Percentiles rank a stretch among this genome's conserved stretches.
Conservation (phyloP, 2,113 vertebrate species). For the Cebidichthys violaceus region DNA sequence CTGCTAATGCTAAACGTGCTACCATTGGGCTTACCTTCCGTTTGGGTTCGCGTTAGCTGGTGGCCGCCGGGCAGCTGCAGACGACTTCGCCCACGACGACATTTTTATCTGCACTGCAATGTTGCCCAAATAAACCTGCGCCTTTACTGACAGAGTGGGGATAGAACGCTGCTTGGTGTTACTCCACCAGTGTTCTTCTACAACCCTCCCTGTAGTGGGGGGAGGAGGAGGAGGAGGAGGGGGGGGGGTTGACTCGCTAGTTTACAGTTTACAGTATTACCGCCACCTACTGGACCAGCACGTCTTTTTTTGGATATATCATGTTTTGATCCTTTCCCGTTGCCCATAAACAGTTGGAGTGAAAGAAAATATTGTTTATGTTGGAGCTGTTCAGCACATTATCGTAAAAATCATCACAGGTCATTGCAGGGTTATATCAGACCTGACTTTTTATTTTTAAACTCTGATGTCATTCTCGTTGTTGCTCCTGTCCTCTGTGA, state of each 20-base stretch:
- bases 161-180: background rate
- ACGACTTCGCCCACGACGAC: conserved; percentile 80
- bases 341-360: background rate
- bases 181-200: background rate
- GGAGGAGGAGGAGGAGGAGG: background rate
- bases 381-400: too few species aligned
- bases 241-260: background rate
- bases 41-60: conserved; percentile 63
- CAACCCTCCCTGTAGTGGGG: background rate
- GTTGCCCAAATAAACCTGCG: background rate
- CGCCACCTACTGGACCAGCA: conserved; percentile 43
- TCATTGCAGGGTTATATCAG: background rate
- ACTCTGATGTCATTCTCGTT: background rate
- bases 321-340: too few species aligned
- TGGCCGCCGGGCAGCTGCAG: conserved; percentile 62
- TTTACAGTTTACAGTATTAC: background rate
- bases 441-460: background rate
- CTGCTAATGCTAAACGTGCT: conserved; percentile 44
- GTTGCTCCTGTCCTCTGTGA: background rate
- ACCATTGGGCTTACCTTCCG: conserved; percentile 77
- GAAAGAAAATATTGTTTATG: too few species aligned
- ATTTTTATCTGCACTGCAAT: conserved; percentile 45
- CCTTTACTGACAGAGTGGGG: background rate
- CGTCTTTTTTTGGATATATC: background rate
- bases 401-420: background rate